A percentile compares a stretch with the other conserved stretches of the same genome.
Evolutionary conservation across 1,140 invertebrate species (phyloP).

Genomic region (Drosophila orena): DNA sequence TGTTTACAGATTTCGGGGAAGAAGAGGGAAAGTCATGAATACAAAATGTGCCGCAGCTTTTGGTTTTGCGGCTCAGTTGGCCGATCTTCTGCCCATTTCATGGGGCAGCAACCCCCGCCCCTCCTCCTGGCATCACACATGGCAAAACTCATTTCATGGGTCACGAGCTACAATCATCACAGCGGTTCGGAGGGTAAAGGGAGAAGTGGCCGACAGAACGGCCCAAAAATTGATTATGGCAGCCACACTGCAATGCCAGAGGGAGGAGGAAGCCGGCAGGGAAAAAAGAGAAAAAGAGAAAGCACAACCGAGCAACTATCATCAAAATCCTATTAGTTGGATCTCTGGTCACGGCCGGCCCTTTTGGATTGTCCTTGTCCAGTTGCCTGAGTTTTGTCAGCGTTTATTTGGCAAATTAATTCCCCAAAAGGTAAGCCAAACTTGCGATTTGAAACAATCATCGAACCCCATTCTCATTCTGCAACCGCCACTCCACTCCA

Average conservation of each 20-base stretch:
- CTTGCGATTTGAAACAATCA: constrained; percentile 84
- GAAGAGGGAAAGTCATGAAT: constrained; percentile 63
- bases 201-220: constrained; percentile 36
- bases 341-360: constrained; percentile 39
- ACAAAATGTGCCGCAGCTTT: constrained; percentile 74
- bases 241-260: constrained; percentile 47
- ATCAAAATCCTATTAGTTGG: constrained; percentile 84
- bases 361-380: constrained; percentile 68
- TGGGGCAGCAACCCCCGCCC: neutral
- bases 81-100: constrained; percentile 59
- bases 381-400: constrained; percentile 81
- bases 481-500: constrained; percentile 7
- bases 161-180: constrained; percentile 74
- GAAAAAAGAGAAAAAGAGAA: constrained; percentile 15
- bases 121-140: constrained; percentile 55
- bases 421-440: constrained; percentile 83
- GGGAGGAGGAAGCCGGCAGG: constrained; percentile 22
- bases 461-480: constrained; percentile 25
- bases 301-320: constrained; percentile 63
- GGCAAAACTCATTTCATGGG: constrained; percentile 83
- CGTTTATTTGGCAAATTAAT: constrained; percentile 84
- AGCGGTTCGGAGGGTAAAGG: constrained; percentile 8
- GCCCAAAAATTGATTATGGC: constrained; percentile 81
- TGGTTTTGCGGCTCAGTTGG: constrained; percentile 70
- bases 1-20: neutral